Evolutionary conservation across 2,797 vertebrate genomes (phyloP).

Genomic region (Nyctibius grandis): DNA sequence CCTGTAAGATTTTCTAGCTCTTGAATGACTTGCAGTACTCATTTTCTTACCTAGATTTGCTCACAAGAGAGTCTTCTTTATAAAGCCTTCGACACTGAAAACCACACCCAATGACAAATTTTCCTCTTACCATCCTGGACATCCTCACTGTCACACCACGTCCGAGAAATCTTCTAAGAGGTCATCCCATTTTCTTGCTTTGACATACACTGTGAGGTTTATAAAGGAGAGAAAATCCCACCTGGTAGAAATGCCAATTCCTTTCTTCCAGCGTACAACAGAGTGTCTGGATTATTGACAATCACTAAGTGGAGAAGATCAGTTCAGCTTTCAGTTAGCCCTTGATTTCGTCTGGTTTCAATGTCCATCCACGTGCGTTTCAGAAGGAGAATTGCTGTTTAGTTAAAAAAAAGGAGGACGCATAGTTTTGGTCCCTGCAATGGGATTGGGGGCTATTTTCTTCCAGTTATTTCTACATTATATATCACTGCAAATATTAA

Average conservation of each 20-base stretch:
- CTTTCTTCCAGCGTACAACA: background rate
- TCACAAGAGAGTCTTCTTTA: background rate
- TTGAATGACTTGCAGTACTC: background rate
- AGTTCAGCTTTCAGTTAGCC: background rate
- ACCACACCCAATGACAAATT: background rate
- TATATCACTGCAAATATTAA: background rate
- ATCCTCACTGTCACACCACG: background rate
- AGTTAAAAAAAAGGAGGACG: background rate
- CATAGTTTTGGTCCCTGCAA: background rate
- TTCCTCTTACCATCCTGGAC: fast-evolving
- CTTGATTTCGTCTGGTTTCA: background rate
- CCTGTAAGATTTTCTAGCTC: background rate
- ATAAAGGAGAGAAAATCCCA: background rate
- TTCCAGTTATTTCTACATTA: background rate
- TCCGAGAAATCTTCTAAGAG: background rate
- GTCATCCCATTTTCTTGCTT: background rate
- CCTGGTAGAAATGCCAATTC: background rate
- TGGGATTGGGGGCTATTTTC: background rate
- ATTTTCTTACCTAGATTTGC: background rate
- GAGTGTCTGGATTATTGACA: background rate
- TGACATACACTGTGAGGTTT: background rate
- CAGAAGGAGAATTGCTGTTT: background rate
- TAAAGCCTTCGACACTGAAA: background rate
- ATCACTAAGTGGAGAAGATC: background rate
- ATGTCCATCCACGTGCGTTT: background rate